Base-by-base conservation (phyloP, 2,113 vertebrate species). In the Labeo catla region DNA sequence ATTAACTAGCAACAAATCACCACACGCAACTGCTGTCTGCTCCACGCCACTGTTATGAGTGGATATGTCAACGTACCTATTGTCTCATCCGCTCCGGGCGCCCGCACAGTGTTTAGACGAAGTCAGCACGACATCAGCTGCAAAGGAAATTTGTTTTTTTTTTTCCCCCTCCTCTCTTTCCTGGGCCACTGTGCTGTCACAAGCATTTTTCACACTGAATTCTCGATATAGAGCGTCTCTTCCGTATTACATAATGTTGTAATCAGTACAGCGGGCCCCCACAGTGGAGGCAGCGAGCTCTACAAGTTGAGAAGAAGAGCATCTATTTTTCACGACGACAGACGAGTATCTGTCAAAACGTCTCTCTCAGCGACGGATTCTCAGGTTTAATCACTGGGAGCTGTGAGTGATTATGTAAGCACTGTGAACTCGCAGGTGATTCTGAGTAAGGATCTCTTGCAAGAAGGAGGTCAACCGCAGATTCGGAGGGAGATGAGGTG, bases 1-100 rank as follows among this genome's bases (percentile, higher is more conserved):
- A 86, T 88, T 83, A 88, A 65, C 87, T 63, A 50, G 77, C 73
- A 73, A 88, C 87, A 88, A 86, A 86, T 88, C 87, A 83, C 61
- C 43, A 49, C 47, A 77, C 63, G 23, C 78, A 68, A 85, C 84
- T 85, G 87, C 84, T 49, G 84, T 83, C 74, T 78, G 87, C 43
- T 52, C 80, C 50, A 54, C 4, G 79, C 19, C 28, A 10, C 84
- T 57, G 49, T 86, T 88, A 83, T 88, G 85, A 88, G 84, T 57
- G 77, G 43, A 61, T 86, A 45, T 73, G 85, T 88, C 87, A 83
- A 83, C 9, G 50, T 86, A 77, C 72, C 80, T 79, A 82, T 83
- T 86, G 87, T 88, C 80, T 88, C 79, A 81, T 72, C 74, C 12
- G 23, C 77, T 81, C 39, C n/a, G 6, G 83, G 72, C 5, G 36